Evolutionary conservation across 2,113 vertebrate species (phyloP), one percentile per base, ranked within the genome.

Genomic region (Chaetura pelagica): DNA sequence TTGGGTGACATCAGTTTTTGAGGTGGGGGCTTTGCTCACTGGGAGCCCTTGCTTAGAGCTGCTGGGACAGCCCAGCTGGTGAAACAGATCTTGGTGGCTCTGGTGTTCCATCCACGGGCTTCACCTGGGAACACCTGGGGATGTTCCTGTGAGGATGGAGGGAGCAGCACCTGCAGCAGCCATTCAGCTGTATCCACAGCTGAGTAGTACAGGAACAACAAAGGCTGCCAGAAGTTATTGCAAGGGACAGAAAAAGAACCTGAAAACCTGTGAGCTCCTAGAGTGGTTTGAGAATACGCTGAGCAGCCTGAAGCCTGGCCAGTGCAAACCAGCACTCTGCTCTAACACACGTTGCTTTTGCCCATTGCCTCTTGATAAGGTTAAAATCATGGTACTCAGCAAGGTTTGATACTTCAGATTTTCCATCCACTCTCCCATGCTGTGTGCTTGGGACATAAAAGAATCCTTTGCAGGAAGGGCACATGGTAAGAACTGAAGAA

Each of bases 151-250:
- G 27, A 29, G 62, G 10, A 5, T 4, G 51, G 0, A 5, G 58
- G 74, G 51, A n/a, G 3, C 4, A 17, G 42, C 51, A 23, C 18
- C 51, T 32, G 1, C 19, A 1, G 51, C 46, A 6, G 35, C 35
- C 11, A 2, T 3, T 4, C 2, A 34, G 62, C 38, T 49, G 46
- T 58, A 9, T 2, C 66, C 13, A 0, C 7, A 12, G 22, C 15
- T 1, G 3, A 18, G 52, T 4, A 4, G 30, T 1, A 23, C 1
- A 29, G 26, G 10, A 30, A 38, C 3, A n/a, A 23, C 46, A 30
- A 38, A 29, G 59, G 38, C 66, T 61, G 42, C 4, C 34, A 32
- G 54, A 23, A 27, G 34, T 5, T 35, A 51, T 2, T 30, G 68
- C 29, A 11, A 20, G 32, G 77, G 16, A 7, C 23, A 2, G 13